Conservation (phyloP, 2,888 invertebrate species). For the Schrankia costaestrigalis region DNA sequence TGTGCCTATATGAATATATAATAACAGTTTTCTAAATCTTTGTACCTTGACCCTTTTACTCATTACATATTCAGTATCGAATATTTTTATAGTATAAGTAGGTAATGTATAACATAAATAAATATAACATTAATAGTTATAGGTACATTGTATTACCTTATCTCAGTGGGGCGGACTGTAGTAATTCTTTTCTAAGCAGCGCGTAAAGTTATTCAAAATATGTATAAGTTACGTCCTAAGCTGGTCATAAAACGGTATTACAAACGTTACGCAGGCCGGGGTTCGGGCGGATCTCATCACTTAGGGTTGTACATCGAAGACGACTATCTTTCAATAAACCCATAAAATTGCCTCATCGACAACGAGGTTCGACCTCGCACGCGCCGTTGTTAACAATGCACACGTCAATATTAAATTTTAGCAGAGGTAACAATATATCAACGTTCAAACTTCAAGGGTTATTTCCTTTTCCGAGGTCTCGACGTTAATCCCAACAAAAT, state of each 20-base stretch:
- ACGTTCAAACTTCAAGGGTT: conserved; percentile 61
- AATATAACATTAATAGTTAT: too few relatives aligned
- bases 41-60: too few relatives aligned
- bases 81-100: too few relatives aligned
- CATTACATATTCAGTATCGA: too few relatives aligned
- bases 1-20: too few relatives aligned
- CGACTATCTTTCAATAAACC: conserved; percentile 69
- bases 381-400: conserved; percentile 57
- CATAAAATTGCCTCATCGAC: conserved; percentile 63
- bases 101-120: too few relatives aligned
- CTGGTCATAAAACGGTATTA: conserved; percentile 75
- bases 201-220: conserved; percentile 75
- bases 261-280: conserved; percentile 72
- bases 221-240: conserved; percentile 75
- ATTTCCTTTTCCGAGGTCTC: conserved; percentile 55
- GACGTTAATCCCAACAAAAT: conserved; percentile 55
- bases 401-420: conserved; percentile 67
- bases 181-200: conserved; percentile 67
- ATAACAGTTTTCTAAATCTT: too few relatives aligned
- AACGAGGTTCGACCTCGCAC: conserved; percentile 42
- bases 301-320: conserved; percentile 64
- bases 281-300: conserved; percentile 73
- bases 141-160: conserved; percentile 40
- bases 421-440: conserved; percentile 62
- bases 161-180: conserved; percentile 48